A percentile compares a stretch with the other conserved stretches of the same genome.
These are phyloP conservation scores for Zaprionus nigranus DNA, from an alignment of 1,140 invertebrate genomes.

Conservation along the genomic window DNA sequence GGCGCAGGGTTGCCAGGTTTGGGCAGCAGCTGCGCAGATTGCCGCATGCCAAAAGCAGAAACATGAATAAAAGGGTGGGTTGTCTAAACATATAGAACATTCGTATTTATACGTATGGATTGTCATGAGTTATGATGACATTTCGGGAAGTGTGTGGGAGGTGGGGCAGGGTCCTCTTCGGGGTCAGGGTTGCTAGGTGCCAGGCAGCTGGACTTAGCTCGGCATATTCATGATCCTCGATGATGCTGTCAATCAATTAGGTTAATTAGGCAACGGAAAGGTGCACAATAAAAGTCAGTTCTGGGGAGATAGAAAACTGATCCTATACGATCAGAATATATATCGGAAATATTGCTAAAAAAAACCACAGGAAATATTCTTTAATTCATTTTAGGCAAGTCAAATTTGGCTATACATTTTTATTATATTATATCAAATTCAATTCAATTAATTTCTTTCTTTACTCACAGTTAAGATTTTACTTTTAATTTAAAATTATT, in stretches of 20 bases:
- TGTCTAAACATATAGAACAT: conserved; percentile 10
- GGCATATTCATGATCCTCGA: not conserved
- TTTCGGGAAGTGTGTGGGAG: conserved; percentile 27
- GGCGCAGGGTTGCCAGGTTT: conserved; percentile 34
- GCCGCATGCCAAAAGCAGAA: conserved; percentile 42
- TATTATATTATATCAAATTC: too few relatives aligned
- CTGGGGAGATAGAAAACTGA: too few relatives aligned
- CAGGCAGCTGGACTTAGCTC: conserved; percentile 10
- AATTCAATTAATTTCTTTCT: too few relatives aligned
- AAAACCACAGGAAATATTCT: not conserved
- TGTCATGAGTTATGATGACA: conserved; percentile 53
- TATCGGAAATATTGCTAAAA: not conserved
- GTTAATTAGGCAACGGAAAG: too few relatives aligned
- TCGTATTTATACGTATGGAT: conserved; percentile 28
- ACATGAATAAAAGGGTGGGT: conserved; percentile 51
- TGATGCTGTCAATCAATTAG: conserved; percentile 9
- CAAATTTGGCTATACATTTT: too few relatives aligned
- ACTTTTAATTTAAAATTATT: too few relatives aligned
- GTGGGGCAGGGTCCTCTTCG: conserved; percentile 19
- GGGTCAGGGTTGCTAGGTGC: not conserved
- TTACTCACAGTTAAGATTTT: too few relatives aligned
- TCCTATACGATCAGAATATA: too few relatives aligned
- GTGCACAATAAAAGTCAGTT: too few relatives aligned
- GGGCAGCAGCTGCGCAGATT: conserved; percentile 64
- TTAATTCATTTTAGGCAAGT: too few relatives aligned